Evolutionary conservation across 1,140 invertebrate genomes (phyloP), one percentile per base, ranked within the genome.

Genomic region (Adoxophyes honmai): DNA sequence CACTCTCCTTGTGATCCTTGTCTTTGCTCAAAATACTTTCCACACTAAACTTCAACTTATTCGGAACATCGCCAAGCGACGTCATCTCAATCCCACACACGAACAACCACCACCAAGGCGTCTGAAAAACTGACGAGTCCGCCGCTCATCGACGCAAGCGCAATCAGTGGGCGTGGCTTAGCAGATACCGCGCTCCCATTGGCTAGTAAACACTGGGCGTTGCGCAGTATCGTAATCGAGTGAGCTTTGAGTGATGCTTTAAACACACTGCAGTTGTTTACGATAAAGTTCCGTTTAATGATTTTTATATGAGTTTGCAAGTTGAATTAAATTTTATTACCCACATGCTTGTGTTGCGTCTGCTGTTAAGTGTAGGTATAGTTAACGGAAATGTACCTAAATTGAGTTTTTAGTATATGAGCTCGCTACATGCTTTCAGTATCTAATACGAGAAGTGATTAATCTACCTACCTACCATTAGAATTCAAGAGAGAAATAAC

Each of bases 231-330:
- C 51, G 55, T 73, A 72, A 77, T 79, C 68, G 75, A 81, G 79
- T 80, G 63, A 72, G 65, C 70, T 75, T 72, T 78, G 73, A 81
- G 68, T 82, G 78, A 78, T 80, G 70, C 73, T 77, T 74, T 74
- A 76, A 82, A 76, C 72, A 66, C 64, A 75, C 69, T 78, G 77
- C 69, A 82, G 68, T 88, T 85, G 82, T 85, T 85, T 86, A 86
- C 79, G 79, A 81, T 84, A 83, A 86, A 86, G 68, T 80, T 74
- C 59, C 70, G 68, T 69, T 84, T 86, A 81, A 88, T 86, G 80
- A 80, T 76, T 88, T 86, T 88, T 88, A 86, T 88, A 88, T 81
- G 73, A 69, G 64, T 86, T 74, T 73, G 71, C 67, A 73, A 78
- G 78, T 78, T 72, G 69, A 68, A 83, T 85, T 78, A 70, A 75